Percentiles rank a stretch among this genome's conserved stretches.
phyloP scores from a whole-genome alignment of 2,797 vertebrate species.

The Sylvia borin region DNA sequence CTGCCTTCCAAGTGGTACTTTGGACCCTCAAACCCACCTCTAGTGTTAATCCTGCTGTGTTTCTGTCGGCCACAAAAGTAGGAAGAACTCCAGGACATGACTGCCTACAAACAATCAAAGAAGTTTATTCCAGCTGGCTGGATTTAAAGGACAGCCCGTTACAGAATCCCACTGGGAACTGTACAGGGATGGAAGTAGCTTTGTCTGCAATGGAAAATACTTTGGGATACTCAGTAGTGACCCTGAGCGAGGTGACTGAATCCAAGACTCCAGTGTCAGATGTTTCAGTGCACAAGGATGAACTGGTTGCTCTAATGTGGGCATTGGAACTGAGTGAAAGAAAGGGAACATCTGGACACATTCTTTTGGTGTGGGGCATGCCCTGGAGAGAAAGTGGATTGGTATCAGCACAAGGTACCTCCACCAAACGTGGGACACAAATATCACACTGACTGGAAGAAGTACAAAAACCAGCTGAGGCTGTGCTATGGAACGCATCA shows the following conservation, averaged over 20 bases:
- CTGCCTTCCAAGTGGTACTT: no score
- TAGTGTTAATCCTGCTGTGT: no score
- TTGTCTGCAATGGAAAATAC: not conserved
- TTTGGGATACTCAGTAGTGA: accelerated
- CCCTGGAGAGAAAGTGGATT: not conserved
- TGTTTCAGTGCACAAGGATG: not conserved
- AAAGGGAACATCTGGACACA: not conserved
- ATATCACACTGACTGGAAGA: not conserved
- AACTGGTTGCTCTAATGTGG: not conserved
- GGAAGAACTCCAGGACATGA: no score
- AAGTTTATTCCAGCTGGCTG: not conserved
- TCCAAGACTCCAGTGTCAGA: not conserved
- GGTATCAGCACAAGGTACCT: not conserved
- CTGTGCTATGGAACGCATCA: not conserved
- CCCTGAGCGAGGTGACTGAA: no score
- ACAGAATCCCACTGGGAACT: not conserved
- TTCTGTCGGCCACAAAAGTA: no score
- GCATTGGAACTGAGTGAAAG: not conserved
- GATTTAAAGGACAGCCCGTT: not conserved
- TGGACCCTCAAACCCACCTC: no score
- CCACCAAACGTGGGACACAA: no score
- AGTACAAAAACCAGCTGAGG: not conserved
- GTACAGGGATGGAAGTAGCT: not conserved
- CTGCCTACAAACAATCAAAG: no score
- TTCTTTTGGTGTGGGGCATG: not conserved